Evolutionary conservation across 2,888 invertebrate genomes (phyloP).

Genomic region (Caenorhabditis drosophilae): DNA sequence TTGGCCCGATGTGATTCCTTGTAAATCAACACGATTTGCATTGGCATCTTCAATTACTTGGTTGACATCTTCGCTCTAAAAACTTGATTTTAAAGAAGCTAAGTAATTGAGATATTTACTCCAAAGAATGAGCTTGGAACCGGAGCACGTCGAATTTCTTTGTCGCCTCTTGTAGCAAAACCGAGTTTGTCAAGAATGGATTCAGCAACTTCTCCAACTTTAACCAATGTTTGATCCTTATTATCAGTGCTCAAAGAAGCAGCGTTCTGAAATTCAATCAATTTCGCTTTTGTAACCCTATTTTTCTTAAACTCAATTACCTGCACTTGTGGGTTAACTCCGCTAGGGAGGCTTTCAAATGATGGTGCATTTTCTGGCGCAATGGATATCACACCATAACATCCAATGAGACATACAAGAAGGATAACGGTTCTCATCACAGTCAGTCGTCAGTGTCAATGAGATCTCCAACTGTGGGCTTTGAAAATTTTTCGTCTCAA

Average conservation of each 20-base stretch:
- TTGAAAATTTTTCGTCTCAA: too few species aligned
- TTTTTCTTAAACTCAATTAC: too few species aligned
- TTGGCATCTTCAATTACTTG: conserved; percentile 57
- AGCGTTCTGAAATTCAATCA: conserved; percentile 14
- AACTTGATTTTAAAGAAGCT: conserved; percentile 15
- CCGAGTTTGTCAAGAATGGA: conserved; percentile 64
- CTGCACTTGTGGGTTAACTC: conserved; percentile 31
- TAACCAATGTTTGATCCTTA: conserved; percentile 33
- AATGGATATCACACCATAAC: conserved; percentile 15
- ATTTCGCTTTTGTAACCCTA: too few species aligned
- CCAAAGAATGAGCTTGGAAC: conserved; percentile 44
- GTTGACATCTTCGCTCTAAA: conserved; percentile 63
- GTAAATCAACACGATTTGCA: conserved; percentile 65
- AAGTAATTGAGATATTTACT: conserved; percentile 15
- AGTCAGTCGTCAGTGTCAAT: conserved; percentile 34
- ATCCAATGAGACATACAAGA: conserved; percentile 29
- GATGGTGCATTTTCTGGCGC: conserved; percentile 30
- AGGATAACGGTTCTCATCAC: conserved; percentile 12
- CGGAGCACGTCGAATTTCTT: conserved; percentile 43
- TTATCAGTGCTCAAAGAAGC: conserved; percentile 32
- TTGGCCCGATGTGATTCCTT: conserved; percentile 56
- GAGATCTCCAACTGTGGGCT: conserved; percentile 38
- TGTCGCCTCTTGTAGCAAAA: conserved; percentile 39
- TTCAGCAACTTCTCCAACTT: conserved; percentile 64
- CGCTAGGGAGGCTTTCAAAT: conserved; percentile 37